These are phyloP conservation scores for Troilus luridus DNA, from an alignment of 2,888 invertebrate species.

Conservation along the genomic window DNA sequence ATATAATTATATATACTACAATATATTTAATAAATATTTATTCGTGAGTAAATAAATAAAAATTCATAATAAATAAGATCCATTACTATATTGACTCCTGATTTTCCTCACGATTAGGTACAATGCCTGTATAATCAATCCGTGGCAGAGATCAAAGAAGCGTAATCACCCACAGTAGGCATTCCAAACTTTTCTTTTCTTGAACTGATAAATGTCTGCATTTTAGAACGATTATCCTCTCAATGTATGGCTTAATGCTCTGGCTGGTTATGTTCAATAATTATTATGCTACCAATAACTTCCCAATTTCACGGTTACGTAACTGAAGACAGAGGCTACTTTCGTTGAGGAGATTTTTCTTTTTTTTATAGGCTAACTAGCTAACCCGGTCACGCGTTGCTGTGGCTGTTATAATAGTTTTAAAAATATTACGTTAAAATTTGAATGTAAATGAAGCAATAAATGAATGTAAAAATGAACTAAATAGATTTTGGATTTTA, in stretches of 20 bases:
- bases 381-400: no score
- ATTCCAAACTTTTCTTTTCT: constrained; percentile 49
- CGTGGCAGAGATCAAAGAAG: neutral
- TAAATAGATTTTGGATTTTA: no score
- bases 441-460: no score
- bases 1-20: no score
- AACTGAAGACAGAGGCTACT: neutral
- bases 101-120: neutral
- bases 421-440: no score
- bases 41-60: neutral
- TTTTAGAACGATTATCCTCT: constrained; percentile 52
- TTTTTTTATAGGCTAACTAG: no score
- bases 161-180: neutral
- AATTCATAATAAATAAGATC: neutral
- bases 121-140: neutral
- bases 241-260: neutral
- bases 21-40: no score
- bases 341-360: neutral
- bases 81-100: neutral
- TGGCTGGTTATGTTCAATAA: constrained; percentile 4
- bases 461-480: no score
- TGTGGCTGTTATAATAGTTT: no score
- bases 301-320: neutral
- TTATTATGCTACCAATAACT: neutral
- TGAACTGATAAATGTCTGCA: neutral